A percentile compares a stretch with the other conserved stretches of the same genome.
phyloP scores from a whole-genome alignment of 2,888 invertebrate genomes.

The Hypomecis punctinalis region DNA sequence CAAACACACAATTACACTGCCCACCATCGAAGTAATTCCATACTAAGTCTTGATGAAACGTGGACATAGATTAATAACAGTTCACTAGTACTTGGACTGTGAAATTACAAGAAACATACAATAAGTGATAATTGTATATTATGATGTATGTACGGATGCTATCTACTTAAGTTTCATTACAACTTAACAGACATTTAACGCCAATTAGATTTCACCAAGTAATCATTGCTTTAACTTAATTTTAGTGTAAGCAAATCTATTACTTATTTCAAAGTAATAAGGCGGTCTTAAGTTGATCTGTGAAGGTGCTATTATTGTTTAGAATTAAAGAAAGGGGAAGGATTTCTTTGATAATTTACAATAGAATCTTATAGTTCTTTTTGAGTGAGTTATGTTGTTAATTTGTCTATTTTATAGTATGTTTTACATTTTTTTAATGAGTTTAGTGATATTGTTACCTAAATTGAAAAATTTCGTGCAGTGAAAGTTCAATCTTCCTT shows the following conservation, averaged over 20 bases:
- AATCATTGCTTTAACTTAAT: conserved; percentile 36
- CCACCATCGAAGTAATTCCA: conserved; percentile 63
- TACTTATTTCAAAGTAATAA: conserved; percentile 46
- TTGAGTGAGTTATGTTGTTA: conserved; percentile 76
- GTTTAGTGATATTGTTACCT: conserved; percentile 68
- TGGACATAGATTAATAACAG: conserved; percentile 37
- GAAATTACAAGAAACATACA: conserved; percentile 65
- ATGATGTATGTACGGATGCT: conserved; percentile 69
- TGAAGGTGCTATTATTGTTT: conserved; percentile 33
- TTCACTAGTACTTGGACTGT: conserved; percentile 54
- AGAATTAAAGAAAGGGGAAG: conserved; percentile 68
- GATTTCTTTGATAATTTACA: conserved; percentile 76
- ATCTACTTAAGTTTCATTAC: conserved; percentile 79
- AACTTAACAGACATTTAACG: conserved; percentile 81
- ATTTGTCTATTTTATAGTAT: conserved; percentile 81
- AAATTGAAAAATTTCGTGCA: no score
- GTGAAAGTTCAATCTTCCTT: no score
- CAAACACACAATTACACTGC: conserved; percentile 59
- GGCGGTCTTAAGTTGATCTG: conserved; percentile 19
- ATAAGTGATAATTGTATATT: conserved; percentile 74
- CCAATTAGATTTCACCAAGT: conserved; percentile 67
- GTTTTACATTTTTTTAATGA: conserved; percentile 74
- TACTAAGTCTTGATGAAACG: conserved; percentile 39
- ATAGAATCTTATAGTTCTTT: conserved; percentile 73
- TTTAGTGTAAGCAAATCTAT: conserved; percentile 34